phyloP scores from a whole-genome alignment of 2,797 vertebrate genomes.

The Oreortyx pictus region DNA sequence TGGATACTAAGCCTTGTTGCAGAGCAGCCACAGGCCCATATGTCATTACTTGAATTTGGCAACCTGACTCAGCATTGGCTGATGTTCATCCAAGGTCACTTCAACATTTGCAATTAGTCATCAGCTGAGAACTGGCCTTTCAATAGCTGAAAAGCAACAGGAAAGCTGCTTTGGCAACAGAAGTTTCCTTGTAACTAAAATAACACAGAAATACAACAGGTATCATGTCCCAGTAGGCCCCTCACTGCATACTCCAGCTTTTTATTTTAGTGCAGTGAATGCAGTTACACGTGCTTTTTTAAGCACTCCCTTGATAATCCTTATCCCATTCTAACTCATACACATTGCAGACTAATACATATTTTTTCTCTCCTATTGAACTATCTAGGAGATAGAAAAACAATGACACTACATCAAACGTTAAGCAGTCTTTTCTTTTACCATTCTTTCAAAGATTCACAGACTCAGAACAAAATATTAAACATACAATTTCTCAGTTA shows the following conservation, averaged over 20 bases:
- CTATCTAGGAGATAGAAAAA: background rate
- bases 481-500: conserved; percentile 13
- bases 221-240: background rate
- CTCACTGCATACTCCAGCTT: background rate
- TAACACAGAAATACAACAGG: background rate
- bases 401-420: background rate
- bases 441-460: background rate
- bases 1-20: background rate
- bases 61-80: background rate
- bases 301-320: background rate
- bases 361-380: background rate
- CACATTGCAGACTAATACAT: background rate
- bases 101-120: background rate
- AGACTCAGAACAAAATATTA: background rate
- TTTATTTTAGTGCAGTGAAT: background rate
- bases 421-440: background rate
- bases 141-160: background rate
- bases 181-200: background rate
- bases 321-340: background rate
- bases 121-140: background rate
- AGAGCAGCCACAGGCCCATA: background rate
- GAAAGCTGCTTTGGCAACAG: background rate
- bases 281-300: background rate
- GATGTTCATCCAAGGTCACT: background rate
- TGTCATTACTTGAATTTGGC: background rate